Evolutionary conservation across 2,888 invertebrate genomes (phyloP).

Genomic region (Ischnura elegans): DNA sequence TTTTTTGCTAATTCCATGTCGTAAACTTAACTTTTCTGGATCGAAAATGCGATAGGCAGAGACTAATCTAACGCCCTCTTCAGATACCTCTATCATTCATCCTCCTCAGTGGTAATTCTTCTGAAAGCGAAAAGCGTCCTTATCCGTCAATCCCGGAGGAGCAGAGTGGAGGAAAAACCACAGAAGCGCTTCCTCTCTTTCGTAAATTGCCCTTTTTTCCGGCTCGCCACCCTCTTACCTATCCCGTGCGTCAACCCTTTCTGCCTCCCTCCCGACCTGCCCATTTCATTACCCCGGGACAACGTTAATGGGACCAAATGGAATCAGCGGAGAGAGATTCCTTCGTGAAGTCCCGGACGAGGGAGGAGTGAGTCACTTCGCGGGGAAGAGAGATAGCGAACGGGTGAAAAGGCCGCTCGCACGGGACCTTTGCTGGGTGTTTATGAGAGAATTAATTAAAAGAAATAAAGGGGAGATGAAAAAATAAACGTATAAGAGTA

Average conservation of each 20-base stretch:
- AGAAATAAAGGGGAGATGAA: too few relatives aligned
- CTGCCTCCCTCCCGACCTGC: background rate
- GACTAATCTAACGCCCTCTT: too few relatives aligned
- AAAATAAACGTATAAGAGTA: too few relatives aligned
- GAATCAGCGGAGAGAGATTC: constrained; percentile 42
- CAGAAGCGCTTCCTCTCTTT: background rate
- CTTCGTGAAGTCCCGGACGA: background rate
- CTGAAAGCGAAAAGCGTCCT: background rate
- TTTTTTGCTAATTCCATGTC: too few relatives aligned
- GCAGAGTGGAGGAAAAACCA: background rate
- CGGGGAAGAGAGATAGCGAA: background rate
- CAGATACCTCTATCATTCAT: too few relatives aligned
- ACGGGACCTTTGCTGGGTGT: too few relatives aligned
- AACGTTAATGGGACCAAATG: constrained; percentile 63
- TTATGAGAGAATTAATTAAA: too few relatives aligned
- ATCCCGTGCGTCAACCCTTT: background rate
- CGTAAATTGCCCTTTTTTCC: background rate
- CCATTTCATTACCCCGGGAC: constrained; percentile 56
- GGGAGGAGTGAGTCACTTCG: background rate
- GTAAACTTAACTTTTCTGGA: too few relatives aligned
- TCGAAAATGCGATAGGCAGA: too few relatives aligned
- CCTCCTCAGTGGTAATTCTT: too few relatives aligned
- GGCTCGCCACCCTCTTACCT: background rate
- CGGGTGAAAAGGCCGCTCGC: background rate
- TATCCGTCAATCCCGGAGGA: background rate